Base-by-base conservation (phyloP, 2,797 vertebrate species). In the Muscicapa striata region DNA sequence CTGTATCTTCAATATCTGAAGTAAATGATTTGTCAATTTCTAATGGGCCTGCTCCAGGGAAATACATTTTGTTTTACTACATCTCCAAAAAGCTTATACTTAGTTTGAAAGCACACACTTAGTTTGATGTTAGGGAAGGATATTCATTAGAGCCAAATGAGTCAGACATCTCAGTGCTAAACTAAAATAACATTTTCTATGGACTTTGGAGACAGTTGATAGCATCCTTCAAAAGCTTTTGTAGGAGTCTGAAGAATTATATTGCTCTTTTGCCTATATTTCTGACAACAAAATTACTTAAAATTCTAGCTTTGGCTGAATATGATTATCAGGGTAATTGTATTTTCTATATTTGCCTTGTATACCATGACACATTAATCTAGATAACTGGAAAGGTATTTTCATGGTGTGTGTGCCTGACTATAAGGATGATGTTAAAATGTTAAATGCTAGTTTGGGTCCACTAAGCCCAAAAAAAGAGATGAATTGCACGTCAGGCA, bases 231-330 rank as follows among this genome's bases (percentile, higher is more conserved):
- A 46, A 84, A 76, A 52, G 84, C 72, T 87, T 94, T 94, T 91
- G 11, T 92, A 46, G 22, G n/a, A 75, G 13, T 48, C n/a, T 88
- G 54, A 46, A 64, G 54, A 87, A 72, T 81, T 94, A n/a, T 16
- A 57, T 59, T 46, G n/a, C 54, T 61, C 30, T 86, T 72, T 86
- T 0, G 8, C 48, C 30, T 48, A 11, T 69, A 22, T 72, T 84
- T 88, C 67, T 94, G 91, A 82, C 74, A 93, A 77, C 38, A 74
- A 86, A 94, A 90, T 84, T 86, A 64, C 93, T 63, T 85, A 45
- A 86, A 93, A 77, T 73, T 79, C 72, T 81, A 49, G 43, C 84
- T 92, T 94, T 81, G 49, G 64, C 49, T 89, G 77, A 85, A 64
- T 26, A 49, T 81, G 73, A 84, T 95, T 89, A 84, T 68, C 62